Evolutionary conservation across 2,888 invertebrate species (phyloP).

Genomic region (Aphrophora alni): DNA sequence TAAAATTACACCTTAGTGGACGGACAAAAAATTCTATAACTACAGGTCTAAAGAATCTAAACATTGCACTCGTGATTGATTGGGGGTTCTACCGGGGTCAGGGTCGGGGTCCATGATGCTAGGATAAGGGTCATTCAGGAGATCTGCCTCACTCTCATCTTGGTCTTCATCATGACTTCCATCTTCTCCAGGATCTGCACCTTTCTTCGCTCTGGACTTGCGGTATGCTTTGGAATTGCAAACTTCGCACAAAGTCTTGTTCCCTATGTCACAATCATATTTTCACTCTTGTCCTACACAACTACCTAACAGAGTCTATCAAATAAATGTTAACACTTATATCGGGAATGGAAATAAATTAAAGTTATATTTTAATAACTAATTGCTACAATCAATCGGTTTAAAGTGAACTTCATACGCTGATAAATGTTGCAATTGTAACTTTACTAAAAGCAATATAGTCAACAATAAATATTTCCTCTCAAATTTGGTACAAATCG

Average conservation of each 20-base stretch:
- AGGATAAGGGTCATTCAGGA: slow-evolving; percentile 33
- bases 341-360: too few species aligned
- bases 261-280: slow-evolving; percentile 67
- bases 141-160: slow-evolving; percentile 39
- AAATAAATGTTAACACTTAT: neutral
- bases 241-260: slow-evolving; percentile 87
- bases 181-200: slow-evolving; percentile 48
- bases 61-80: slow-evolving; percentile 1
- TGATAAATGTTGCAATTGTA: too few species aligned
- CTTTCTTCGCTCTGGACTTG: slow-evolving; percentile 61
- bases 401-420: too few species aligned
- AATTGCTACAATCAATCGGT: too few species aligned
- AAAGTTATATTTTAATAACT: too few species aligned
- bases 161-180: slow-evolving; percentile 57
- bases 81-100: neutral
- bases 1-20: neutral
- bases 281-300: neutral
- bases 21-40: slow-evolving; percentile 2
- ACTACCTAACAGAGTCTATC: neutral
- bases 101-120: slow-evolving; percentile 35
- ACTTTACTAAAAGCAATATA: too few species aligned
- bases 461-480: too few species aligned
- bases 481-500: too few species aligned
- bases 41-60: neutral
- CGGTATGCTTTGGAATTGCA: slow-evolving; percentile 78